A percentile compares a stretch with the other conserved stretches of the same genome.
Conservation (phyloP, 2,113 vertebrate species). For the Osmerus mordax region DNA sequence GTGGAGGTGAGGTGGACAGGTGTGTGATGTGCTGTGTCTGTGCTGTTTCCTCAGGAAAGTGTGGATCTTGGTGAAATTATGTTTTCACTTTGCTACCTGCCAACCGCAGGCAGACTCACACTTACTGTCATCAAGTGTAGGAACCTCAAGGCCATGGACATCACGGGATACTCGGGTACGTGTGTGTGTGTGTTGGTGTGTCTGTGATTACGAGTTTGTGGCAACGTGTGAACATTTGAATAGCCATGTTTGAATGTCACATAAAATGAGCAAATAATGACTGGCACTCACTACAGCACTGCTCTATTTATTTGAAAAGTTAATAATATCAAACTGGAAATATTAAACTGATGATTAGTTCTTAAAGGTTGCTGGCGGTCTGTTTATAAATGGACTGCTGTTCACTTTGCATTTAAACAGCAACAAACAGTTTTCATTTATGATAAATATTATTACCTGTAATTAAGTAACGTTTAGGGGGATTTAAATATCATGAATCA, state of each 20-base stretch:
- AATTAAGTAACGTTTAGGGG: slow-evolving; percentile 37
- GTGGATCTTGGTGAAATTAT: slow-evolving; percentile 99
- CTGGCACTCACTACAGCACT: neutral
- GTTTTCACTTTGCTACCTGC: slow-evolving; percentile 98
- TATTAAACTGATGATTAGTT: slow-evolving; percentile 37
- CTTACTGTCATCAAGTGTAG: slow-evolving; percentile 97
- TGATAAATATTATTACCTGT: slow-evolving; percentile 21
- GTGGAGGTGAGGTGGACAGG: neutral
- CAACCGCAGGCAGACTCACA: slow-evolving; percentile 94
- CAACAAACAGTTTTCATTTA: slow-evolving; percentile 23
- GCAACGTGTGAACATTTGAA: slow-evolving; percentile 1
- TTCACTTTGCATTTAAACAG: slow-evolving; percentile 27
- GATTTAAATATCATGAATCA: slow-evolving; percentile 34
- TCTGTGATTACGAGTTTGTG: neutral
- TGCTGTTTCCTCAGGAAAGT: slow-evolving; percentile 81
- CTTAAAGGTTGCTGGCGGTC: slow-evolving; percentile 12
- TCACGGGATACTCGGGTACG: slow-evolving; percentile 95
- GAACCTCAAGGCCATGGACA: slow-evolving; percentile 99
- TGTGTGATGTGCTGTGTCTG: neutral
- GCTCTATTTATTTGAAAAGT: slow-evolving; percentile 38
- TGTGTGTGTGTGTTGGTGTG: neutral
- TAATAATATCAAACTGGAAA: slow-evolving; percentile 43
- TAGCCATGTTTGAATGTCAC: slow-evolving; percentile 30
- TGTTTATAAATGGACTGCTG: slow-evolving; percentile 31
- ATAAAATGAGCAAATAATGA: slow-evolving; percentile 29